These are phyloP conservation scores for Cataglyphis hispanica DNA, from an alignment of 1,140 invertebrate genomes.

Conservation along the genomic window DNA sequence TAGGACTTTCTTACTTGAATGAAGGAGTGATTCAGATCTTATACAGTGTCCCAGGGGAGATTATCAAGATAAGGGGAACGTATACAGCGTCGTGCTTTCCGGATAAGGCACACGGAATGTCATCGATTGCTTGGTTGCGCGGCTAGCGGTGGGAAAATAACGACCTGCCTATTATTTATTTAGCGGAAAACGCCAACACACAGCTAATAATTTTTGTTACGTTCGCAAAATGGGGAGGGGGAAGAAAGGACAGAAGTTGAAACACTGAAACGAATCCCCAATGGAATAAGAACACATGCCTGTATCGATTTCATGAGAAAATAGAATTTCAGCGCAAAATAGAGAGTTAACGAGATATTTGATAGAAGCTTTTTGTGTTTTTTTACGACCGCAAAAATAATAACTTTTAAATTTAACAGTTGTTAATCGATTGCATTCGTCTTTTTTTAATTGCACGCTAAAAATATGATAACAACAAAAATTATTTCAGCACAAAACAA, in stretches of 20 bases:
- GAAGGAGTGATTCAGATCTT: conserved; percentile 34
- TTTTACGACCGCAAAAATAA: neutral
- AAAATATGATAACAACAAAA: conserved; percentile 47
- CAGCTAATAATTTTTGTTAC: conserved; percentile 64
- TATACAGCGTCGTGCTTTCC: conserved; percentile 31
- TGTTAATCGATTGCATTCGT: neutral
- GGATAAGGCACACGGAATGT: conserved; percentile 56
- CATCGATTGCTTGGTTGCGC: conserved; percentile 71
- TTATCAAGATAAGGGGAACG: conserved; percentile 52
- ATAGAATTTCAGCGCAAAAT: neutral
- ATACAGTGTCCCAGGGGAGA: conserved; percentile 9
- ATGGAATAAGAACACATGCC: conserved; percentile 27
- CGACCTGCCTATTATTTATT: conserved; percentile 78
- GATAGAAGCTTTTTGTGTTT: conserved; percentile 5
- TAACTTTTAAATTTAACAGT: neutral
- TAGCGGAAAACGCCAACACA: conserved; percentile 68
- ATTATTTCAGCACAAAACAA: conserved; percentile 7
- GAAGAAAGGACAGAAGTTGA: conserved; percentile 7
- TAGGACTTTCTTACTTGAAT: conserved; percentile 56
- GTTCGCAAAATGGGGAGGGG: conserved; percentile 16
- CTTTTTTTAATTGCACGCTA: neutral
- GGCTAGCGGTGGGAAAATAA: conserved; percentile 58
- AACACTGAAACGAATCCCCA: conserved; percentile 34
- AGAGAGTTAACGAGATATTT: neutral
- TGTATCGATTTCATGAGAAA: neutral